Evolutionary conservation across 2,888 invertebrate genomes (phyloP), one percentile per base, ranked within the genome.

Genomic region (Noctua pronuba): DNA sequence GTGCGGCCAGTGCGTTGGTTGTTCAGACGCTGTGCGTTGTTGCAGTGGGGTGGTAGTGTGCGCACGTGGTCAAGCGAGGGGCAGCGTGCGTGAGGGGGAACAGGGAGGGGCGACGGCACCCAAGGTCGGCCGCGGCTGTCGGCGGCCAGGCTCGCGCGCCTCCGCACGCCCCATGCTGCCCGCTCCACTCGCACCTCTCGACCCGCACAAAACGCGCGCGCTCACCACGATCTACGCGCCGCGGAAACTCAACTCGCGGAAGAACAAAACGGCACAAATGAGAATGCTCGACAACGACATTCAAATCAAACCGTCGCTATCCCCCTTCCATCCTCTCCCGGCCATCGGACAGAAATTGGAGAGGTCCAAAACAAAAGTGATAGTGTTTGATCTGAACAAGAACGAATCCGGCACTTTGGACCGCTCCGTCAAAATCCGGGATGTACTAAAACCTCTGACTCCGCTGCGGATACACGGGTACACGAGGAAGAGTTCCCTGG

Each of bases 181-280:
- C 91, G 92, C 91, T 68, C 91, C 95, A 91, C 95, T 96, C 88
- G 95, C 95, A 81, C 94, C 95, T 73, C 94, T 95, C 83, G 95
- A 95, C 90, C 92, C 94, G 86, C 92, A 90, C 92, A 94, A 93
- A 90, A 94, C 93, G 89, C 96, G 96, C 94, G 96, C 96, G 55
- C 94, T 96, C 73, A 95, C 96, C 44, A 95, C 96, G 41, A 94
- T 96, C 82, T 96, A 96, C 93, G 96, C 96, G 91, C 96, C 96
- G 91, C 93, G 95, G 58, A 96, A 95, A 90, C 88, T 92, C 58
- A 94, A 94, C 86, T 86, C 93, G 16, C 92, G 96, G 24, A 95
- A 95, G 81, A 92, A 95, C 84, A 94, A 92, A 88, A 96, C 96
- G 1, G 96, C 96, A 0, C 94, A 94, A 78, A 88, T 91, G 78